Evolutionary conservation across 1,140 invertebrate genomes (phyloP), one percentile per base, ranked within the genome.

Genomic region (Pseudoatta argentina): DNA sequence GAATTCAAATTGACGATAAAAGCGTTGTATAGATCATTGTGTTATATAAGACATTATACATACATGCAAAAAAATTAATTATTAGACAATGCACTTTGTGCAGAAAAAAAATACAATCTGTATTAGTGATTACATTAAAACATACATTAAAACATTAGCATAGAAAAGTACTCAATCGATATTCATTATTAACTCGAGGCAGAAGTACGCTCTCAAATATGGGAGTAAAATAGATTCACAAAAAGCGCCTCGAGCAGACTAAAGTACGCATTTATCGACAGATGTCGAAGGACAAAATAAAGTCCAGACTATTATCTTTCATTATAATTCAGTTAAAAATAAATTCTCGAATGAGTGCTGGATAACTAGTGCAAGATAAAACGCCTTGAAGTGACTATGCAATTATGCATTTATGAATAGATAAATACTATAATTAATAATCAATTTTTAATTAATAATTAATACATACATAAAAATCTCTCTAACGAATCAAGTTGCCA

Each of bases 11-110:
- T 21, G 18, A 48, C 10, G 51, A 66, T 6, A 66, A 16, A 64
- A 79, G 14, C 61, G 48, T 77, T 67, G 34, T 61, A 18, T 48
- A 53, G 24, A 66, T 66, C 14, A 34, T 18, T 8, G 14, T 44
- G 44, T 67, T 79, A 79, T 53, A 34, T 67, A 79, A 79, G 76
- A 1, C 10, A 34, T 67, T 67, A 67, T 39, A 67, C 16, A 79
- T 24, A 55, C 7, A 79, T 51, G 4, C 53, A 4, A 55, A 77
- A 79, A 79, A 67, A 30, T 67, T 67, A 67, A 67, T 79, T 27
- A 1, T 66, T 53, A 77, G 24, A 10, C 55, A 61, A 77, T 48
- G 76, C 14, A 34, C 7, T 34, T 51, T 21, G 18, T 6, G 5
- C 51, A 51, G 10, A 1, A 30, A 66, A n/a, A 78, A 64, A 30